Conservation (phyloP, 2,113 vertebrate species). For the Gavia stellata region DNA sequence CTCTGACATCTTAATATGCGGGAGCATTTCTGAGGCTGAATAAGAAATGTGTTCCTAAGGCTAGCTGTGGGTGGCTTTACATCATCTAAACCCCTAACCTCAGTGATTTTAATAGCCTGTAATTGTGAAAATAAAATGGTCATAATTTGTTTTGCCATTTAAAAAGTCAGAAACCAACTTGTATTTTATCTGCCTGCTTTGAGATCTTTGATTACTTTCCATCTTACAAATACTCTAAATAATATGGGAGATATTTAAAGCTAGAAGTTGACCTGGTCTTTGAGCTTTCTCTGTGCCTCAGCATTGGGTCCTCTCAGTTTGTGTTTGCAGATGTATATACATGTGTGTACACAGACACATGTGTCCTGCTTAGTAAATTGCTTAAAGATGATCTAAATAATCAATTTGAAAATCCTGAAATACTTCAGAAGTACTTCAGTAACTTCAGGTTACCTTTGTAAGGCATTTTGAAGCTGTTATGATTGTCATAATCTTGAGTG, state of each 20-base stretch:
- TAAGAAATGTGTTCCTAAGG: neutral
- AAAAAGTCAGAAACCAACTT: neutral
- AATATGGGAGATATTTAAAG: neutral
- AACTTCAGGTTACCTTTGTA: neutral
- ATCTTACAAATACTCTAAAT: neutral
- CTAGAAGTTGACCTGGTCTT: neutral
- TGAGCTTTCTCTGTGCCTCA: neutral
- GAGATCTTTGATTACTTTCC: neutral
- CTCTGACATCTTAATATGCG: neutral
- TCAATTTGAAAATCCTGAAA: neutral
- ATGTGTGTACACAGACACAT: neutral
- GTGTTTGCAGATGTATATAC: neutral
- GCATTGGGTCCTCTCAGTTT: fast-evolving
- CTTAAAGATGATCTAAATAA: neutral
- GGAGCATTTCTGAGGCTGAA: neutral
- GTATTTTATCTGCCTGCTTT: neutral
- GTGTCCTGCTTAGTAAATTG: neutral
- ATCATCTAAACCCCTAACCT: neutral
- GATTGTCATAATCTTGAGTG: neutral
- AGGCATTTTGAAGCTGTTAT: neutral
- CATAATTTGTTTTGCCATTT: neutral
- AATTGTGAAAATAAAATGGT: neutral
- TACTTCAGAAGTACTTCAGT: neutral
- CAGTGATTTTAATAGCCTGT: neutral
- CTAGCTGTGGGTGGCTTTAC: neutral